Percentiles rank a stretch among this genome's conserved stretches.
phyloP scores from a whole-genome alignment of 2,888 invertebrate species.

The Branchellion lobata region DNA sequence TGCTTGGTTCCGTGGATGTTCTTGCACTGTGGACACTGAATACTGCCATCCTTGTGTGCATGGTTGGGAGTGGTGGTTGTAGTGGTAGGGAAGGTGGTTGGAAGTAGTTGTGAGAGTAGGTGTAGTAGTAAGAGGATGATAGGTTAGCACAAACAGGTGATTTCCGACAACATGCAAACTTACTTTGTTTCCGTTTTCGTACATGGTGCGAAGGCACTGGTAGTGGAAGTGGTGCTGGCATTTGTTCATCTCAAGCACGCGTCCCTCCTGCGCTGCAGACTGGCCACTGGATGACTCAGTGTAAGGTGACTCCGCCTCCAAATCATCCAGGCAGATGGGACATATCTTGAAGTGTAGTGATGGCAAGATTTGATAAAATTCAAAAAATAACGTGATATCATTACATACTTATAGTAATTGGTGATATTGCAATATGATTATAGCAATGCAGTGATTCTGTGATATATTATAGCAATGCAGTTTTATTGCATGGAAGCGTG shows the following conservation, averaged over 20 bases:
- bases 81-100: too few species aligned
- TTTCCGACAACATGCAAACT: neutral
- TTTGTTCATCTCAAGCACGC: neutral
- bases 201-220: slow-evolving; percentile 12
- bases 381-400: too few species aligned
- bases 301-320: neutral
- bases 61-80: too few species aligned
- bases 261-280: neutral
- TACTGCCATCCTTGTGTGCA: slow-evolving; percentile 68
- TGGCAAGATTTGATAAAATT: too few species aligned
- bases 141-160: too few species aligned
- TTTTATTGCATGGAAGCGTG: too few species aligned
- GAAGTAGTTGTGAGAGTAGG: too few species aligned
- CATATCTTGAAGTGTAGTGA: neutral
- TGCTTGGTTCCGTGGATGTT: slow-evolving; percentile 77
- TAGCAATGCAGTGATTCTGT: too few species aligned
- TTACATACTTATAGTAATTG: too few species aligned
- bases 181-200: slow-evolving; percentile 5
- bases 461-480: too few species aligned
- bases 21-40: slow-evolving; percentile 83
- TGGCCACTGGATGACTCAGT: neutral
- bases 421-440: too few species aligned
- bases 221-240: neutral
- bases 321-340: slow-evolving; percentile 12
- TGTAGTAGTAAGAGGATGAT: too few species aligned